Evolutionary conservation across 2,888 invertebrate species (phyloP).

Genomic region (Metopia argyrocephala): DNA sequence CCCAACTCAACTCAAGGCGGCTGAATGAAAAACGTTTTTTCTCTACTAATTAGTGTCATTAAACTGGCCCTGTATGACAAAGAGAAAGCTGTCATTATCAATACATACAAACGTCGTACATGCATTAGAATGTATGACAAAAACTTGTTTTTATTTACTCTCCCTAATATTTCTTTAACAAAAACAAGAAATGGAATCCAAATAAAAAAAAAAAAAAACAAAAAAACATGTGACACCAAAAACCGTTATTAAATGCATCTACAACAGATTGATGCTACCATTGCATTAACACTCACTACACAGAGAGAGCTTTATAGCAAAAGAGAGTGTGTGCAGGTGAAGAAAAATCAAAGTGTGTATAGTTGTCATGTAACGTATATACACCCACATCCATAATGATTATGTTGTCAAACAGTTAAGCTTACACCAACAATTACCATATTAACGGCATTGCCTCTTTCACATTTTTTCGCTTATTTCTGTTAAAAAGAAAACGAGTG

Average conservation of each 20-base stretch:
- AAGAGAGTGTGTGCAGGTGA: neutral
- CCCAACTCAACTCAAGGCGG: conserved; percentile 9
- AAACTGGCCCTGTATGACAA: conserved; percentile 74
- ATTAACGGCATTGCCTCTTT: conserved; percentile 33
- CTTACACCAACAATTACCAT: conserved; percentile 64
- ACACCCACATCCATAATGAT: conserved; percentile 37
- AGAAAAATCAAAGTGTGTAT: neutral
- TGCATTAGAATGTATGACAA: too few relatives aligned
- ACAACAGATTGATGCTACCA: conserved; percentile 36
- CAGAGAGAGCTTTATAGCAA: neutral
- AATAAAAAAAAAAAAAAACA: conserved; percentile 24
- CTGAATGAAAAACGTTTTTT: conserved; percentile 61
- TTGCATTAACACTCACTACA: neutral
- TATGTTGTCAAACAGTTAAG: conserved; percentile 57
- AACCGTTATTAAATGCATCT: conserved; percentile 54
- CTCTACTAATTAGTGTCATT: conserved; percentile 79
- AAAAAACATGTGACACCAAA: conserved; percentile 16
- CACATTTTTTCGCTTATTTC: neutral
- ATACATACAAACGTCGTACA: neutral
- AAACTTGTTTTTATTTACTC: too few relatives aligned
- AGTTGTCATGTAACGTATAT: conserved; percentile 38
- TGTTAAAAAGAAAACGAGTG: neutral
- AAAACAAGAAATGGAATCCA: conserved; percentile 7
- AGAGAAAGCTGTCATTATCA: conserved; percentile 68
- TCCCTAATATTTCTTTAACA: neutral